Conservation (phyloP, 2,113 vertebrate species). For the western clawed frog (Xenopus tropicalis) region DNA sequence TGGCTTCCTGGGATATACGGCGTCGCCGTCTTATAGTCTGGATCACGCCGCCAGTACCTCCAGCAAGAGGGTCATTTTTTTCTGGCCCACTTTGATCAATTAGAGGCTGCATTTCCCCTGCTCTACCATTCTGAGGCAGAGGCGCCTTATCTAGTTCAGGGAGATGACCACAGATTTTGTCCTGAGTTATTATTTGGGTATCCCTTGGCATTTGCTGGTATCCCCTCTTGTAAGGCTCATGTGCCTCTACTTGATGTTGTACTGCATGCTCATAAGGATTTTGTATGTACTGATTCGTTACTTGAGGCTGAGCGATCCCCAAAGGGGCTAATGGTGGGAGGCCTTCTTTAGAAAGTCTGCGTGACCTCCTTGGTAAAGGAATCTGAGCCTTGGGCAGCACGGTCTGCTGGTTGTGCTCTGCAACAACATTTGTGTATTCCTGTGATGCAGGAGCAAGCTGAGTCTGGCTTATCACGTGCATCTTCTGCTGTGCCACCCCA, state of each 20-base stretch:
- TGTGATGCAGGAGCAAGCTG: constrained; percentile 63
- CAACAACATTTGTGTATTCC: constrained; percentile 67
- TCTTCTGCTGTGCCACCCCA: constrained; percentile 69
- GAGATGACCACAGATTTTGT: constrained; percentile 50
- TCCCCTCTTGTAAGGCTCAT: constrained; percentile 51
- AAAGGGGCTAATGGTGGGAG: constrained; percentile 62
- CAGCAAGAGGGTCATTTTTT: constrained; percentile 61
- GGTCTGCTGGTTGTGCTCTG: constrained; percentile 70
- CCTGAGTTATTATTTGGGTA: constrained; percentile 50
- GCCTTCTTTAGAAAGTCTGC: constrained; percentile 90
- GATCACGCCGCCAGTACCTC: constrained; percentile 81
- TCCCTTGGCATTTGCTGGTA: constrained; percentile 52
- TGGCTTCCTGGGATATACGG: constrained; percentile 88
- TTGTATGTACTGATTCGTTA: constrained; percentile 63
- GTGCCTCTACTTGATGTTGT: constrained; percentile 57
- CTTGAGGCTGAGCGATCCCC: constrained; percentile 50
- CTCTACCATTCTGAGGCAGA: constrained; percentile 57
- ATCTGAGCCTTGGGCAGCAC: constrained; percentile 74
- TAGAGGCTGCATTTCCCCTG: constrained; percentile 53
- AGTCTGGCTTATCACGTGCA: constrained; percentile 66
- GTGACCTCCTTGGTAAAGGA: constrained; percentile 81
- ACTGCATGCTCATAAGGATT: constrained; percentile 66
- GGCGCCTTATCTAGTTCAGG: constrained; percentile 57
- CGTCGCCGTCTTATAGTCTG: constrained; percentile 84
- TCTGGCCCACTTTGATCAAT: constrained; percentile 51